Base-by-base conservation (phyloP, 2,888 invertebrate species). In the Luperina testacea region DNA sequence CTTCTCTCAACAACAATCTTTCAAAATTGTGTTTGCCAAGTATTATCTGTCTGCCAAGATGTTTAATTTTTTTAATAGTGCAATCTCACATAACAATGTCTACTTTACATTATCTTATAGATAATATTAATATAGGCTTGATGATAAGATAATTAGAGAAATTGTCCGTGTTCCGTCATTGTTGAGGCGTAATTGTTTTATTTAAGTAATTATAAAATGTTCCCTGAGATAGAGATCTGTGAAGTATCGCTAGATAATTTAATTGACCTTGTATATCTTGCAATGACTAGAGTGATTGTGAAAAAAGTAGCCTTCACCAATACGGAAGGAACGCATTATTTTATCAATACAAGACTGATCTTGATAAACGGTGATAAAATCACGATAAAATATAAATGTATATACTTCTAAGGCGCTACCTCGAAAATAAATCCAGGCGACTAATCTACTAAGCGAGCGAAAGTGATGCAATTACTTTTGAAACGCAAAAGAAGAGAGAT, bases 51-150 rank as follows among this genome's bases (percentile, higher is more conserved):
- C 7, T n/a, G 27, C 27, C 2, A 0, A 77, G 32, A 48, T 59
- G 48, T 69, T 32, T 32, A 59, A 48, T 78, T 32, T 32, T 32
- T 45, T 7, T 72, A 27, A 72, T n/a, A 32, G 27, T 38, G 57
- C 45, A 45, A 24, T 24, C 9, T 27, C 27, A 63, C 24, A 32
- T 51, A 65, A 27, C 32, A 32, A 32, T 32, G 11, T 59, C 1
- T 59, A 27, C 32, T 59, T n/a, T 11, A 70, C 17, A 82, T 82
- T 82, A 81, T 83, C 81, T 61, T 8, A 1, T 20, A 32, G 59
- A 65, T 65, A 75, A 70, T 53, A 15, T 63, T 80, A 51, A 61
- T 61, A 53, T 61, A 5, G 17, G 48, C 64, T 20, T 45, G 70
- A 71, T 81, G 81, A 71, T 81, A 77, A 81, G 59, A 61, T 67